A percentile compares a stretch with the other conserved stretches of the same genome.
These are phyloP conservation scores for Manis pentadactyla DNA, from an alignment of 2,797 vertebrate species.

Conservation along the genomic window DNA sequence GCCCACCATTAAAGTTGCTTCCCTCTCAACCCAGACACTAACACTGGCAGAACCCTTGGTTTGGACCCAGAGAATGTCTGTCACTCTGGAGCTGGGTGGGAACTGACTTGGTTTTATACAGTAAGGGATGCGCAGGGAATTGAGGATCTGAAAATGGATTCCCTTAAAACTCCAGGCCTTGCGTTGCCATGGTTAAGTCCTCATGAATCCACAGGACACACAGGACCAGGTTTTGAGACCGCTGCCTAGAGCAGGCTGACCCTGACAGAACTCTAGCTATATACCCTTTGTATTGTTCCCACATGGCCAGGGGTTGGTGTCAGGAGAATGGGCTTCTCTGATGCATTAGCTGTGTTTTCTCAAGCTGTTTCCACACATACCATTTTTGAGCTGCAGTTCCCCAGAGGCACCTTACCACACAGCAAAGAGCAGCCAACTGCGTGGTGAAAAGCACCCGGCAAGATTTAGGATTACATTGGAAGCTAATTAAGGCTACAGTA, in stretches of 20 bases:
- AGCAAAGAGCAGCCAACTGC: background rate
- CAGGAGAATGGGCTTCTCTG: background rate
- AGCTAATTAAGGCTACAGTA: conserved; percentile 80
- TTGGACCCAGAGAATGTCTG: background rate
- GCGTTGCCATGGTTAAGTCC: background rate
- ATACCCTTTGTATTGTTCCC: background rate
- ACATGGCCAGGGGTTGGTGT: background rate
- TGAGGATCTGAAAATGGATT: background rate
- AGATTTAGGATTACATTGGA: conserved; percentile 75
- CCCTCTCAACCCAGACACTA: background rate
- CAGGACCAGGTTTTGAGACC: background rate
- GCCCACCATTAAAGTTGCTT: background rate
- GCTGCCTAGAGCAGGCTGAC: background rate
- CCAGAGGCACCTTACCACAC: background rate
- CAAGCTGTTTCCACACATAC: background rate
- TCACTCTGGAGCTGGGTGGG: too few species aligned
- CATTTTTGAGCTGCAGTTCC: background rate
- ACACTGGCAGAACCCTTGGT: background rate
- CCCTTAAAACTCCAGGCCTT: background rate
- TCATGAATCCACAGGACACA: too few species aligned
- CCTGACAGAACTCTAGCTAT: fast-evolving
- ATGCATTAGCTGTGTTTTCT: background rate
- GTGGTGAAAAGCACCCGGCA: background rate
- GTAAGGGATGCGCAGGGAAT: fast-evolving
- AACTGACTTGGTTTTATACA: too few species aligned